Evolutionary conservation across 2,888 invertebrate species (phyloP).

Genomic region (Phyllotreta cruciferae): DNA sequence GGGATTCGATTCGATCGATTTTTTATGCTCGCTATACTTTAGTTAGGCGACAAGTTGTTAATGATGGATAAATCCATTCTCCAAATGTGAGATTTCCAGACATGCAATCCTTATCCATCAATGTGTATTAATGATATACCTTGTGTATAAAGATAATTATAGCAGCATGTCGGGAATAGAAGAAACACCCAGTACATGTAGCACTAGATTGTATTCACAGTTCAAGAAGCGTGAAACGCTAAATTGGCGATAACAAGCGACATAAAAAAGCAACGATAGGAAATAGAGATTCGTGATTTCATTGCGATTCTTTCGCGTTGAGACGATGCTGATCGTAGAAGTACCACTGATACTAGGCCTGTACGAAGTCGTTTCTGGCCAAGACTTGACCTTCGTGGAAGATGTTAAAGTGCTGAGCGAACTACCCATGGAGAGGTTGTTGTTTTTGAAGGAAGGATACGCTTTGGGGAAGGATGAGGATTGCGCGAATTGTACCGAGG

Average conservation of each 20-base stretch:
- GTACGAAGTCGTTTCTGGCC: conserved; percentile 27
- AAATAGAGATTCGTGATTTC: conserved; percentile 10
- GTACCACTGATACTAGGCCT: neutral
- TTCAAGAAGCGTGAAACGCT: conserved; percentile 22
- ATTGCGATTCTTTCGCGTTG: conserved; percentile 9
- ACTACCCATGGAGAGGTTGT: conserved; percentile 71
- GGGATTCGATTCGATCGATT: conserved; percentile 17
- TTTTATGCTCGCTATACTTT: neutral
- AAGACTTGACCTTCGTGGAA: conserved; percentile 51
- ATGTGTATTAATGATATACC: no score
- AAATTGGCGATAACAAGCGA: conserved; percentile 1
- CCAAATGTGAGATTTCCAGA: no score
- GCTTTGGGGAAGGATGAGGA: conserved; percentile 29
- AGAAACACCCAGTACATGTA: conserved; percentile 12
- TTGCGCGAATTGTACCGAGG: conserved; percentile 20
- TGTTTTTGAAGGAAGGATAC: conserved; percentile 67
- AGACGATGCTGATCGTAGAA: conserved; percentile 18
- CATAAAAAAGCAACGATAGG: conserved; percentile 14
- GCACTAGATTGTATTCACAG: conserved; percentile 1
- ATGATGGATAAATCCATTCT: no score
- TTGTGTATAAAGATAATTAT: no score
- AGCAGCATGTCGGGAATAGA: neutral
- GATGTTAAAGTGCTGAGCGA: conserved; percentile 69
- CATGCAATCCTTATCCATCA: no score
- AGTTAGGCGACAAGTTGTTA: no score